Percentiles rank a stretch among this genome's conserved stretches.
These are phyloP conservation scores for Oncorhynchus tshawytscha DNA, from an alignment of 2,113 vertebrate species.

Conservation along the genomic window DNA sequence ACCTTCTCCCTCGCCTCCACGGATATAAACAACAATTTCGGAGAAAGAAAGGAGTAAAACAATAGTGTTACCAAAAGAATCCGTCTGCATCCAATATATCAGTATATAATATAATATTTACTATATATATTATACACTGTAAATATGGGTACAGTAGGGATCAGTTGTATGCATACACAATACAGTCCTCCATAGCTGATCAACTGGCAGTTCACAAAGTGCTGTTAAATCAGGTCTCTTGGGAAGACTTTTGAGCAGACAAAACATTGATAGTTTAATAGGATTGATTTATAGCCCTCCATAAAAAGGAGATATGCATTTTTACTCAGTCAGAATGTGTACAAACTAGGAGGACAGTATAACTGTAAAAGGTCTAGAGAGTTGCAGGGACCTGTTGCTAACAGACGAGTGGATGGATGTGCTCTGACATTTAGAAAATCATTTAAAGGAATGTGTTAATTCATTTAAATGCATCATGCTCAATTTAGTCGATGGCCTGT, in stretches of 20 bases:
- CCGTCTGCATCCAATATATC: slow-evolving; percentile 52
- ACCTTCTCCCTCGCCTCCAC: slow-evolving; percentile 83
- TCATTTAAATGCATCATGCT: background rate
- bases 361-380: slow-evolving; percentile 46
- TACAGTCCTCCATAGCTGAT: slow-evolving; percentile 49
- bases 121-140: slow-evolving; percentile 29
- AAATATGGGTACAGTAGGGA: slow-evolving; percentile 63
- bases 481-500: slow-evolving; percentile 23
- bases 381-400: slow-evolving; percentile 38
- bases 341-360: slow-evolving; percentile 47
- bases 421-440: background rate
- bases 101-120: no score
- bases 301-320: background rate
- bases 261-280: background rate
- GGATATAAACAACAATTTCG: slow-evolving; percentile 50
- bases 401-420: slow-evolving; percentile 16
- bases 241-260: background rate
- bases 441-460: background rate
- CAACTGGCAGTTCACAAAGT: background rate
- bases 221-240: no score
- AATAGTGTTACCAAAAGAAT: slow-evolving; percentile 63
- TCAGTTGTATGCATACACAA: slow-evolving; percentile 59
- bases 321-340: background rate
- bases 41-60: slow-evolving; percentile 71
- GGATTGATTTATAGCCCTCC: background rate